Evolutionary conservation across 2,797 vertebrate genomes (phyloP), one percentile per base, ranked within the genome.

Genomic region (Clarias pachynema): DNA sequence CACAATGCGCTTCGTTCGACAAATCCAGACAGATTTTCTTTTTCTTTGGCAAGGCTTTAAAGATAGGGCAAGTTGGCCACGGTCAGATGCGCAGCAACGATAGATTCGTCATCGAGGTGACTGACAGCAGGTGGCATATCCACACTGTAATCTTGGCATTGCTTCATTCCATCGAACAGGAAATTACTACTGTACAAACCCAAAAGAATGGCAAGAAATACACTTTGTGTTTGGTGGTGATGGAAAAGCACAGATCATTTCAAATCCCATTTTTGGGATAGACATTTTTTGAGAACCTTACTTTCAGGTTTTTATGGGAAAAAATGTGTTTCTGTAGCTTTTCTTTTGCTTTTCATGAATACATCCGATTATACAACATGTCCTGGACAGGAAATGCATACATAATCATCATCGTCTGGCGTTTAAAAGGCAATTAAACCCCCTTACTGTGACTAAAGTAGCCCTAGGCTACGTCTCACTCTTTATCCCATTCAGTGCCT

Each of bases 161-260:
- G 40, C 70, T 78, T 87, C 24, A 44, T 84, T 85, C 65, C 75
- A 59, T 68, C 80, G 78, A 82, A 86, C 82, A 89, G 86, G 85
- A 91, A 92, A 90, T 92, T 44, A 90, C 82, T 91, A 81, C 44
- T 44, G 44, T 44, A 44, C 82, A 40, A 78, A 88, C 86, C 14
- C 16, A 86, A 84, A 88, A 89, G 91, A 88, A 84, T 84, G 56
- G 20, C 72, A 40, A 79, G 20, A 72, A 85, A 81, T 74, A 56
- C 15, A 79, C 56, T 24, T 34, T 72, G 29, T 72, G 37, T 65
- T 62, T n/a, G 75, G 34, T 79, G 24, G 29, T 16, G 56, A 60
- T 44, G 56, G 20, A 26, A 70, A 63, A 70, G n/a, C 14, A 62
- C 56, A 80, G 44, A 72, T 85, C 66, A 31, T 20, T 34, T 34